Evolutionary conservation across 2,888 invertebrate genomes (phyloP), one percentile per base, ranked within the genome.

Genomic region (Dasypolia templi): DNA sequence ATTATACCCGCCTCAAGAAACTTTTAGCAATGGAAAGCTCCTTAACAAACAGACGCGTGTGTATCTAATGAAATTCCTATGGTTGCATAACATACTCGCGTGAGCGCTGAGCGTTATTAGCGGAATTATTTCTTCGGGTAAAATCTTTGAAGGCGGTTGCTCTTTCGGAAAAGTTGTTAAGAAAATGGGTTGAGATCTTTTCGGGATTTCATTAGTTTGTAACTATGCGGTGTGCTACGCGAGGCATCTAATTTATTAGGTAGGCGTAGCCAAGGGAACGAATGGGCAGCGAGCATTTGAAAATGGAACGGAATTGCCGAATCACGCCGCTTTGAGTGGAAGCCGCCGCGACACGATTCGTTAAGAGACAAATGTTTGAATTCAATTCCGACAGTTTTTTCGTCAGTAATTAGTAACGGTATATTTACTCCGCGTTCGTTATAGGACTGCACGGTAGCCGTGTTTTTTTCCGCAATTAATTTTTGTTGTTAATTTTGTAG

Each of bases 1-100:
- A 96, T 96, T 96, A 96, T 95, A 95, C 96, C 96, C 96, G 96
- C 96, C 95, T 96, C 96, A 96, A 96, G 96, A 96, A 96, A 96
- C 96, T 96, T 96, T 96, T 96, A 96, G 96, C 96, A 96, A 95
- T 96, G 96, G 96, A 96, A 96, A 96, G 96, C 96, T 95, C 95
- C 96, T 96, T 96, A 96, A 95, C 96, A 96, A 96, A 96, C 96
- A 96, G 92, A 95, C 96, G 94, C 95, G 96, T 95, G 96, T 96
- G 96, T 96, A 96, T 96, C 95, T 96, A 96, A 96, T 96, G 96
- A 96, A 96, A 96, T 96, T 96, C 96, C 96, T 95, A 96, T 95
- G 96, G 96, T 96, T 95, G 96, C 96, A 95, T 96, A 96, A 95
- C 96, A 94, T 95, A 94, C 93, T 94, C 95, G 95, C 92, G 94